Evolutionary conservation across 2,113 vertebrate species (phyloP).

Genomic region (Grallaria varia): DNA sequence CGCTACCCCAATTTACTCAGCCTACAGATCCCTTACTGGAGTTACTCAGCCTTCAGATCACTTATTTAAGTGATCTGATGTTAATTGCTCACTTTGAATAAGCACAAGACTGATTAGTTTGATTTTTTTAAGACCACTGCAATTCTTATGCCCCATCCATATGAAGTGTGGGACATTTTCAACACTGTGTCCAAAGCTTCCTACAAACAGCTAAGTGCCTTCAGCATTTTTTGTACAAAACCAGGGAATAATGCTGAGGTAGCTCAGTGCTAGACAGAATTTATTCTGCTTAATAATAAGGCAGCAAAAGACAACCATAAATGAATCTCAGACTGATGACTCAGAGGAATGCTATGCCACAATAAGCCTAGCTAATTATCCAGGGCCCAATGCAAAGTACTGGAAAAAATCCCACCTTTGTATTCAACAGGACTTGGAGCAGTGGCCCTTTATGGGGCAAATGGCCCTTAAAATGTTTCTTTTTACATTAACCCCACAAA

Average conservation of each 20-base stretch:
- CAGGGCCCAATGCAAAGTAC: background rate
- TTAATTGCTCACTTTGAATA: background rate
- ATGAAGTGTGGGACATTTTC: background rate
- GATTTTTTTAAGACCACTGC: background rate
- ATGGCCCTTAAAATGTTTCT: background rate
- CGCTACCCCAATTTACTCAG: background rate
- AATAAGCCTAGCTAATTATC: background rate
- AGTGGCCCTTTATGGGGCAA: background rate
- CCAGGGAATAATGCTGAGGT: background rate
- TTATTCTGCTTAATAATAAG: background rate
- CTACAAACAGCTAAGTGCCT: background rate
- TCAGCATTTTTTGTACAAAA: background rate
- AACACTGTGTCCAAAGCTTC: background rate
- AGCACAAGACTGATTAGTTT: background rate
- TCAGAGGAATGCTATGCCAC: slow-evolving; percentile 8
- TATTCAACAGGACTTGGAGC: background rate
- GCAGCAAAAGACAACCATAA: background rate
- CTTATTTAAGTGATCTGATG: background rate
- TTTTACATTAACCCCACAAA: background rate
- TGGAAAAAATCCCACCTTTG: background rate
- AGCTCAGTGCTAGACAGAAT: background rate
- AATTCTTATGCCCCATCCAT: background rate
- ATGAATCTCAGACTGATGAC: background rate
- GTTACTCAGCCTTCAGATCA: background rate
- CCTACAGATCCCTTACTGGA: background rate